These are phyloP conservation scores for Hippocampus abdominalis DNA, from an alignment of 2,113 vertebrate species.

Conservation along the genomic window DNA sequence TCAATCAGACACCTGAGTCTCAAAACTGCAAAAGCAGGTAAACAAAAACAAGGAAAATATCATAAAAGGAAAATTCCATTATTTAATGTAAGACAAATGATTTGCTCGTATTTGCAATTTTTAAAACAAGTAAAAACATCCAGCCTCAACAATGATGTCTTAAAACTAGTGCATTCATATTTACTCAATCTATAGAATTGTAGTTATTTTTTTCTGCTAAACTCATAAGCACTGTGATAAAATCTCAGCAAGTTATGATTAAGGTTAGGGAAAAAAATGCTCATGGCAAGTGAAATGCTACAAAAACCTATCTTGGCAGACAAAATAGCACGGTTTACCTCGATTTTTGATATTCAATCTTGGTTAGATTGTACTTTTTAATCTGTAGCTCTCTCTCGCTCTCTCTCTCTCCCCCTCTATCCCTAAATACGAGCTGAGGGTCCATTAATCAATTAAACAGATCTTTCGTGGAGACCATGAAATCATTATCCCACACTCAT, in stretches of 20 bases:
- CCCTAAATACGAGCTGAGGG: constrained; percentile 19
- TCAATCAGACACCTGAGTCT: background rate
- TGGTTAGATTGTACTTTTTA: background rate
- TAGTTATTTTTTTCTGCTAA: background rate
- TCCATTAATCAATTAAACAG: constrained; percentile 43
- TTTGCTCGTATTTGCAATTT: background rate
- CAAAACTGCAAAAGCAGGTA: background rate
- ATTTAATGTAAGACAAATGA: background rate
- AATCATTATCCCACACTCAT: constrained; percentile 28
- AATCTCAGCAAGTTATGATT: background rate
- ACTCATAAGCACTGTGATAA: background rate
- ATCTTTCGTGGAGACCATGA: constrained; percentile 29
- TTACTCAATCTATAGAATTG: background rate
- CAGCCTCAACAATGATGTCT: background rate
- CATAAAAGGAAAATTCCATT: background rate
- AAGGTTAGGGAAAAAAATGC: no score
- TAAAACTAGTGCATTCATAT: no score
- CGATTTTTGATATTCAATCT: background rate
- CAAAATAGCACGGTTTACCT: background rate
- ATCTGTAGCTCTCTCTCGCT: background rate
- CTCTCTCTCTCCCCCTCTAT: background rate
- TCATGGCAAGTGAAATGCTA: no score
- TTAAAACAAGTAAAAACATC: background rate
- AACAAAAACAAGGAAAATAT: background rate
- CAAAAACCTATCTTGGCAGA: no score